Percentiles rank a stretch among this genome's conserved stretches.
Conservation (phyloP, 2,888 invertebrate species). For the Phragmatobia fuliginosa region DNA sequence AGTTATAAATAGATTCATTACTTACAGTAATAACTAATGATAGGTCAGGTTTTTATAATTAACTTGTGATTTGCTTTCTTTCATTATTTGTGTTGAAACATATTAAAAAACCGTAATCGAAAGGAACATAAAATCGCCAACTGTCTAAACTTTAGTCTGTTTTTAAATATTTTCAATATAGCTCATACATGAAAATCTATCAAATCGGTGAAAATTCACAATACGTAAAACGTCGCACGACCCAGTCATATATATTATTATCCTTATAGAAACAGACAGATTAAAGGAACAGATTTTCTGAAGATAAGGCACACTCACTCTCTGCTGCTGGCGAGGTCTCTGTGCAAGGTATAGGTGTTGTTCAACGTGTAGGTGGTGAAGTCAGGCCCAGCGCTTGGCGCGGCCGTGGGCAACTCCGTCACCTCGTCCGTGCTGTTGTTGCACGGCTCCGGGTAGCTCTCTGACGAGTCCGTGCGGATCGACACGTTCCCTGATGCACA, state of each 20-base stretch:
- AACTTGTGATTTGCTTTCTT: neutral
- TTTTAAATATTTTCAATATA: no score
- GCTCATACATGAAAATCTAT: no score
- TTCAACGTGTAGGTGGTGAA: conserved; percentile 61
- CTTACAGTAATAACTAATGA: neutral
- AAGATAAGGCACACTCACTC: conserved; percentile 66
- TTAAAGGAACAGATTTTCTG: neutral
- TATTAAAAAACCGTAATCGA: neutral
- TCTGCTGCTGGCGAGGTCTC: conserved; percentile 66
- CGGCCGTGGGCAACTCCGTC: conserved; percentile 70
- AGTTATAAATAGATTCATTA: neutral
- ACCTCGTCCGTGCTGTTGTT: conserved; percentile 78
- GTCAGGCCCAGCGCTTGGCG: conserved; percentile 47
- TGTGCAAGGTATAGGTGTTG: conserved; percentile 70
- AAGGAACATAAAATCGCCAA: neutral
- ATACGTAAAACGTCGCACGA: neutral
- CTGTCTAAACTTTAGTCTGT: neutral
- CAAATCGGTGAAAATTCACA: neutral
- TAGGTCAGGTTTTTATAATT: neutral
- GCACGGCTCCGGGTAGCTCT: conserved; percentile 81
- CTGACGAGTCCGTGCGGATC: conserved; percentile 76
- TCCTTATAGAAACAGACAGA: neutral
- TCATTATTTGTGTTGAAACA: no score
- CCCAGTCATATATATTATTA: no score
- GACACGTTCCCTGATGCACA: conserved; percentile 69